Conservation (phyloP, 2,797 vertebrate genomes). For the Ctenosaura bakeri region DNA sequence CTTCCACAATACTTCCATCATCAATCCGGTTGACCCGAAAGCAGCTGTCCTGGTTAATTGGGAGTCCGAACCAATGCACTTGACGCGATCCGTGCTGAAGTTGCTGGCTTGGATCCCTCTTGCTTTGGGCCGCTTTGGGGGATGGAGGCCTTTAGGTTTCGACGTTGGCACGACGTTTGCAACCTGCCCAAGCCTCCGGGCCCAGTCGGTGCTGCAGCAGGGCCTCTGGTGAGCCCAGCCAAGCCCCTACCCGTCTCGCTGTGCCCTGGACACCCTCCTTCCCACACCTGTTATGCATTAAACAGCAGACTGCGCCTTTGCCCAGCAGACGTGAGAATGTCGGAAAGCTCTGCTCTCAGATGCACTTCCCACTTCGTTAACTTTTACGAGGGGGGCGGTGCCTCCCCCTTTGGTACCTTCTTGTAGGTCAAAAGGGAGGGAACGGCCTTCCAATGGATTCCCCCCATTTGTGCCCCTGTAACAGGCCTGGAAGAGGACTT, state of each 20-base stretch:
- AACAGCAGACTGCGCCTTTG: constrained; percentile 26
- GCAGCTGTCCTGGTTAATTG: no score
- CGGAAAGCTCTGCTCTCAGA: constrained; percentile 2
- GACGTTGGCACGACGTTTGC: not conserved
- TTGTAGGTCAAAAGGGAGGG: constrained; percentile 9
- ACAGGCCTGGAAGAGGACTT: fast-evolving
- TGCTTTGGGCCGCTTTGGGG: no score
- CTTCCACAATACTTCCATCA: no score
- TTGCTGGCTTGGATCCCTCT: no score
- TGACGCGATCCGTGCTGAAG: no score
- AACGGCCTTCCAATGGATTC: not conserved
- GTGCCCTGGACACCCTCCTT: constrained; percentile 42
- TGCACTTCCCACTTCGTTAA: constrained; percentile 57
- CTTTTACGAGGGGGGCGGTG: constrained; percentile 23
- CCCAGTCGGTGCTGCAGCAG: not conserved
- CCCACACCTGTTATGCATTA: constrained; percentile 67
- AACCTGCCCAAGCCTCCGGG: constrained; percentile 32
- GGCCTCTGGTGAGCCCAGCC: not conserved
- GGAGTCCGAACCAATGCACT: no score
- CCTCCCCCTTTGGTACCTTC: constrained; percentile 18
- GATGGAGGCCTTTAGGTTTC: not conserved
- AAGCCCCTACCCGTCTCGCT: not conserved
- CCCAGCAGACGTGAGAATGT: not conserved
- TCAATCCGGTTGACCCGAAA: no score
- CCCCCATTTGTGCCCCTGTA: not conserved